Conservation (phyloP, 2,797 vertebrate species). For the Heteromormyrus szaboi region DNA sequence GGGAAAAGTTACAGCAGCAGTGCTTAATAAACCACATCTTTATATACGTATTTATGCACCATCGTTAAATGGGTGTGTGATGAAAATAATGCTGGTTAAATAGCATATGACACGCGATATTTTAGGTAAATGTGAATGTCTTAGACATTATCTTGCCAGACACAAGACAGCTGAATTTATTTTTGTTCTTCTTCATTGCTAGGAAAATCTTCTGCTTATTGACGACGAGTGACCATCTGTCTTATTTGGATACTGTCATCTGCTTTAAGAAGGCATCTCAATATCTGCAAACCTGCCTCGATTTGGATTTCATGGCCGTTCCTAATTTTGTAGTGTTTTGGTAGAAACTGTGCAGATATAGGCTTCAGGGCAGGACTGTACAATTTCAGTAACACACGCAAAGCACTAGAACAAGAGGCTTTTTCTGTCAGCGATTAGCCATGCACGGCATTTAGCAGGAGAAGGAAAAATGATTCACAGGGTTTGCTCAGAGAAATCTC, state of each 20-base stretch:
- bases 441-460: neutral
- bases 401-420: neutral
- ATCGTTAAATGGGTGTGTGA: neutral
- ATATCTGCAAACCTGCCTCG: neutral
- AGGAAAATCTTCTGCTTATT: constrained; percentile 17
- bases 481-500: neutral
- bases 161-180: constrained; percentile 24
- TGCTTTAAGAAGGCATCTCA: neutral
- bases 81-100: neutral
- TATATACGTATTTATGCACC: constrained; percentile 13
- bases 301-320: neutral
- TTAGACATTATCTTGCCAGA: constrained; percentile 21
- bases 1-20: constrained; percentile 23
- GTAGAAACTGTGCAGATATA: neutral
- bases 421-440: neutral
- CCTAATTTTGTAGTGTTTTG: neutral
- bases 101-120: neutral
- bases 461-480: constrained; percentile 9
- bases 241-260: neutral
- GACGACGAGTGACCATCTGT: constrained; percentile 15
- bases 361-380: neutral
- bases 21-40: constrained; percentile 20
- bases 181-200: constrained; percentile 17
- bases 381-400: neutral
- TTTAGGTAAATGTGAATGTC: constrained; percentile 7